Base-by-base conservation (phyloP, 2,113 vertebrate genomes). In the Larimichthys polyactis region DNA sequence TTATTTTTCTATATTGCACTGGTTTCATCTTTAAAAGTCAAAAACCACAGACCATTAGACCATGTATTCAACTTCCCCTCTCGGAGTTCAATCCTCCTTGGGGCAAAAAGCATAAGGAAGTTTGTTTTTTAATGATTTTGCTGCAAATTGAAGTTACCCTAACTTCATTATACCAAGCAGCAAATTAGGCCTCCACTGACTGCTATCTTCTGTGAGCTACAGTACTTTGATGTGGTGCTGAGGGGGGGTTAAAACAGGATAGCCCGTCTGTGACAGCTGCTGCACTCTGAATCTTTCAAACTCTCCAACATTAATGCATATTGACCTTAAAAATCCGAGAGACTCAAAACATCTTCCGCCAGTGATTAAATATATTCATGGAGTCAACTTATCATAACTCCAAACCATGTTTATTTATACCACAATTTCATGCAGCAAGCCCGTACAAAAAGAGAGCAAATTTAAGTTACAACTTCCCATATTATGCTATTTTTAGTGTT, bases 131-230 rank as follows among this genome's bases (percentile, higher is more conserved):
- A 79, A 89, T 77, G 71, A 76, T 75, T 81, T 83, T 14, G 22
- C 51, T 70, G 67, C 32, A 85, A 87, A 87, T 60, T 63, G n/a
- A 84, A 82, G 59, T 75, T 63, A 46, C 27, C 22, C 67, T 40
- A 24, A 68, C 79, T 86, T 84, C 78, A 89, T 88, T 84, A 87
- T 36, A 74, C 48, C 52, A 48, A 76, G 75, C 64, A 79, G 71
- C 29, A 89, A 84, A 87, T 87, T 58, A 89, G 84, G 83, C 70
- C 70, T 89, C 75, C 3, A 0, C 89, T 89, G 81, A 84, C 75
- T 89, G 59, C 74, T 57, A 66, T 74, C 80, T 66, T 52, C 71
- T 85, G 27, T 32, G 79, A 87, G 82, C 76, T 71, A 19, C 79
- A 63, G 46, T 15, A 57, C 83, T 86, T 83, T 89, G 83, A 91